Conservation (phyloP, 2,113 vertebrate genomes). For the Anoura caudifer region DNA sequence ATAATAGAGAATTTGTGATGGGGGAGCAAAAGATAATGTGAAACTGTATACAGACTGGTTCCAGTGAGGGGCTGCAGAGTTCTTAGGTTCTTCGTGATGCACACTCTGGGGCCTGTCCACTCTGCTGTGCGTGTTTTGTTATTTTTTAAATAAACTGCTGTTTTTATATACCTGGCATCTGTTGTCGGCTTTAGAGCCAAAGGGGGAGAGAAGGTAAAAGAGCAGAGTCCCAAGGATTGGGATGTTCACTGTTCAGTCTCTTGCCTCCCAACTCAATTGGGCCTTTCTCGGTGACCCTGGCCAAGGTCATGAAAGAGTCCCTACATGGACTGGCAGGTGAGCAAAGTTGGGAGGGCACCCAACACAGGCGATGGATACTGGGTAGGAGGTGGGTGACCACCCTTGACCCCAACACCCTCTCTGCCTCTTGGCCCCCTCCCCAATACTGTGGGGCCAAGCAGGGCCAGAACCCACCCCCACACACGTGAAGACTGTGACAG, state of each 20-base stretch:
- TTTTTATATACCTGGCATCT: constrained; percentile 32
- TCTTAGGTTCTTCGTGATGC: background rate
- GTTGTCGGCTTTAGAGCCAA: background rate
- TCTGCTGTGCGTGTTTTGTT: background rate
- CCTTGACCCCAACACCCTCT: background rate
- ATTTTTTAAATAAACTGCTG: constrained; percentile 44
- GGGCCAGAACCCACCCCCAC: background rate
- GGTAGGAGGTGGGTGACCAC: background rate
- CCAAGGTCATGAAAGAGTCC: background rate
- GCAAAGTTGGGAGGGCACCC: background rate
- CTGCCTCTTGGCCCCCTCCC: background rate
- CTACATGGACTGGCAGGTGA: background rate
- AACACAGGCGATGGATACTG: background rate
- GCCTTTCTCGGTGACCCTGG: background rate
- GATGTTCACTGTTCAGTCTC: background rate
- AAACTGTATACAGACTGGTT: constrained; percentile 7
- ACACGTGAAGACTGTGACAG: background rate
- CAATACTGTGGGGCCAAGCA: background rate
- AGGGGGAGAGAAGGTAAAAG: background rate
- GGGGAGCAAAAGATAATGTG: constrained; percentile 50
- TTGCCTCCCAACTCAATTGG: background rate
- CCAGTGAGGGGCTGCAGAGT: background rate
- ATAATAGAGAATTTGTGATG: background rate
- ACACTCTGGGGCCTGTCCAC: background rate
- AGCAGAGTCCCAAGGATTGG: background rate